A percentile compares a stretch with the other conserved stretches of the same genome.
phyloP scores from a whole-genome alignment of 2,888 invertebrate species.

The Scaeva pyrastri region DNA sequence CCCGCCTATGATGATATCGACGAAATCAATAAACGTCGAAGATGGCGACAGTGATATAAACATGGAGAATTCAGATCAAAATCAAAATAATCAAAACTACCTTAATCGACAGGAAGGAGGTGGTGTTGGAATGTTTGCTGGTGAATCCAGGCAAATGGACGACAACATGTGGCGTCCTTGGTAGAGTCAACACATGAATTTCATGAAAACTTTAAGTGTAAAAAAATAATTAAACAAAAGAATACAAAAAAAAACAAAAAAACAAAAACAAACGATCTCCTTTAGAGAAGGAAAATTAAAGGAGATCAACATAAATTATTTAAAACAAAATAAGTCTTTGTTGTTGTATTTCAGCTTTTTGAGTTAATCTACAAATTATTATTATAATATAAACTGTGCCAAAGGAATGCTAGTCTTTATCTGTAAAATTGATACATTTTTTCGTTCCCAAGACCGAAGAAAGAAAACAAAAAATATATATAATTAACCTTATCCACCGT shows the following conservation, averaged over 20 bases:
- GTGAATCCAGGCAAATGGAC: constrained; percentile 79
- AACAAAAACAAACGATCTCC: constrained; percentile 7
- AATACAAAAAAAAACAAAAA: not conserved
- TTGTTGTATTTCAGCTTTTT: constrained; percentile 65
- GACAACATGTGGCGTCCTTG: constrained; percentile 86
- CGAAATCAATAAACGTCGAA: constrained; percentile 76
- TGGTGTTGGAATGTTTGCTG: constrained; percentile 38
- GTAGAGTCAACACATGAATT: constrained; percentile 78
- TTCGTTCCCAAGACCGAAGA: constrained; percentile 39
- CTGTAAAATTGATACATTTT: constrained; percentile 41
- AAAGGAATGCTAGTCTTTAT: constrained; percentile 65
- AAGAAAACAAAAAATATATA: constrained; percentile 29
- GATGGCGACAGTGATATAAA: constrained; percentile 68
- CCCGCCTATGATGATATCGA: constrained; percentile 76
- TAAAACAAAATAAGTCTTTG: constrained; percentile 50
- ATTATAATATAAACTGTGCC: constrained; percentile 63
- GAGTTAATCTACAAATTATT: constrained; percentile 47
- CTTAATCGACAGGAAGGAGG: constrained; percentile 76
- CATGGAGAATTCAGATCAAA: constrained; percentile 76
- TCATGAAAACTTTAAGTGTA: not conserved
- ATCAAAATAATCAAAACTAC: constrained; percentile 79
- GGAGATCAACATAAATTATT: not conserved
- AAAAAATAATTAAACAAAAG: no score
- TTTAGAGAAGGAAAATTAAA: not conserved
- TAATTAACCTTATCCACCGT: constrained; percentile 73